phyloP scores from a whole-genome alignment of 1,140 invertebrate species.

The Pseudomyrmex flavicornis region DNA sequence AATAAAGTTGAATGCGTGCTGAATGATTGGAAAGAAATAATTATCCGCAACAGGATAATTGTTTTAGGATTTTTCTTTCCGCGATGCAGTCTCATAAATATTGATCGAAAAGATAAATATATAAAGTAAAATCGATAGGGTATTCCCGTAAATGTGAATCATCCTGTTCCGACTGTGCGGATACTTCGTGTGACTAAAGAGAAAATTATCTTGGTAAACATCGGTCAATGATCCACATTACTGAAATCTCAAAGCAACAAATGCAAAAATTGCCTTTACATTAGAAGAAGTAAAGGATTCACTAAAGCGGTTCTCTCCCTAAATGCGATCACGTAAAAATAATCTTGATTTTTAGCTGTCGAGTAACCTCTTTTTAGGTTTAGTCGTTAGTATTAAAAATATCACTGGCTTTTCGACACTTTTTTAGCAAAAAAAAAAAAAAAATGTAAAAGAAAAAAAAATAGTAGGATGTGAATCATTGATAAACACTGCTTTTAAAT shows the following conservation, averaged over 20 bases:
- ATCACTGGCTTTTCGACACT: too few species aligned
- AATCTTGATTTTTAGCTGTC: too few species aligned
- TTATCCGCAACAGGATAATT: not conserved
- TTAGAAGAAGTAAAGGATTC: too few species aligned
- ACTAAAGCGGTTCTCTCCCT: too few species aligned
- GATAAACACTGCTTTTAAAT: too few species aligned
- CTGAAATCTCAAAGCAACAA: not conserved
- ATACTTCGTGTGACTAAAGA: slow-evolving; percentile 36
- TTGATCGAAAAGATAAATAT: slow-evolving; percentile 43
- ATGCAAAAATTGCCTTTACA: not conserved
- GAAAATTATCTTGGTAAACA: slow-evolving; percentile 4
- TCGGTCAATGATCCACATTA: slow-evolving; percentile 67
- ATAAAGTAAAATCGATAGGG: slow-evolving; percentile 31
- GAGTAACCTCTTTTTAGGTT: too few species aligned
- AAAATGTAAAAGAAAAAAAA: too few species aligned
- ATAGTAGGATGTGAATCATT: too few species aligned
- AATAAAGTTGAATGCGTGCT: not conserved
- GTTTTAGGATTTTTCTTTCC: not conserved
- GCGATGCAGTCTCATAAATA: slow-evolving; percentile 35
- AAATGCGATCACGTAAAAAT: too few species aligned
- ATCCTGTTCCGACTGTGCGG: slow-evolving; percentile 37
- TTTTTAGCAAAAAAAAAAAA: too few species aligned
- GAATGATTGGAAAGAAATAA: too few species aligned
- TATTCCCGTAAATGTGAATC: slow-evolving; percentile 70
- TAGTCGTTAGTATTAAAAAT: too few species aligned